Percentiles rank a stretch among this genome's conserved stretches.
Evolutionary conservation across 2,113 vertebrate species (phyloP).

Genomic region (Siniperca knerii): DNA sequence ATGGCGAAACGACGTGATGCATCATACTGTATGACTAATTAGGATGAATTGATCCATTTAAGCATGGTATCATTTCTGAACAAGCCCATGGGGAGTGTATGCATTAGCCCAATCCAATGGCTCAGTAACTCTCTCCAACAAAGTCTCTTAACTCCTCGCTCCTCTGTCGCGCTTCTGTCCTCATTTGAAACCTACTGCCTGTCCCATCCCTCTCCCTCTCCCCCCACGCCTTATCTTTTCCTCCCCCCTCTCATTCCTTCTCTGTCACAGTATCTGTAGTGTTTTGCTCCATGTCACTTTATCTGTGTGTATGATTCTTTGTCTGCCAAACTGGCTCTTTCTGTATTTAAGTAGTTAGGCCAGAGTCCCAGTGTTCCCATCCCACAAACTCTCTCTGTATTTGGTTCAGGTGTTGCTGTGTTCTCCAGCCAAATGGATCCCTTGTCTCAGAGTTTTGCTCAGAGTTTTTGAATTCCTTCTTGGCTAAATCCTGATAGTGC

Average conservation of each 20-base stretch:
- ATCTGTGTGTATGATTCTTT: slow-evolving; percentile 52
- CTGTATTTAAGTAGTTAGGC: slow-evolving; percentile 36
- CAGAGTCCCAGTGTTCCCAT: slow-evolving; percentile 11
- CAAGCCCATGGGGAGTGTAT: slow-evolving; percentile 78
- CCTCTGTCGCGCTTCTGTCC: slow-evolving; percentile 24
- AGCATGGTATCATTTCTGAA: slow-evolving; percentile 79
- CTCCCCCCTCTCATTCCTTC: slow-evolving; percentile 33
- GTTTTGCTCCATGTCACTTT: slow-evolving; percentile 48
- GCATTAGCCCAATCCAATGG: slow-evolving; percentile 76
- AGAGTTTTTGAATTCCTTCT: slow-evolving; percentile 45
- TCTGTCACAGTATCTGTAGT: slow-evolving; percentile 47
- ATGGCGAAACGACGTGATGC: slow-evolving; percentile 70
- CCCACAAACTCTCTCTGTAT: slow-evolving; percentile 23
- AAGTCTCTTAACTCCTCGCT: slow-evolving; percentile 30
- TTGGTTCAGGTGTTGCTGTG: slow-evolving; percentile 64
- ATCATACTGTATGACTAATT: slow-evolving; percentile 82
- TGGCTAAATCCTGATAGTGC: slow-evolving; percentile 21
- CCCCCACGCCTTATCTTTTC: slow-evolving; percentile 26
- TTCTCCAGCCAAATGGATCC: slow-evolving; percentile 54
- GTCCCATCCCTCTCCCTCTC: neutral
- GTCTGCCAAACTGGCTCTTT: slow-evolving; percentile 16
- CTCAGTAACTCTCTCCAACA: slow-evolving; percentile 67
- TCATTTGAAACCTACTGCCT: slow-evolving; percentile 35
- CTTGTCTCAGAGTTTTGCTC: slow-evolving; percentile 47
- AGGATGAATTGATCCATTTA: slow-evolving; percentile 83